A percentile compares a stretch with the other conserved stretches of the same genome.
These are phyloP conservation scores for Mesitornis unicolor DNA, from an alignment of 2,113 vertebrate species.

Conservation along the genomic window DNA sequence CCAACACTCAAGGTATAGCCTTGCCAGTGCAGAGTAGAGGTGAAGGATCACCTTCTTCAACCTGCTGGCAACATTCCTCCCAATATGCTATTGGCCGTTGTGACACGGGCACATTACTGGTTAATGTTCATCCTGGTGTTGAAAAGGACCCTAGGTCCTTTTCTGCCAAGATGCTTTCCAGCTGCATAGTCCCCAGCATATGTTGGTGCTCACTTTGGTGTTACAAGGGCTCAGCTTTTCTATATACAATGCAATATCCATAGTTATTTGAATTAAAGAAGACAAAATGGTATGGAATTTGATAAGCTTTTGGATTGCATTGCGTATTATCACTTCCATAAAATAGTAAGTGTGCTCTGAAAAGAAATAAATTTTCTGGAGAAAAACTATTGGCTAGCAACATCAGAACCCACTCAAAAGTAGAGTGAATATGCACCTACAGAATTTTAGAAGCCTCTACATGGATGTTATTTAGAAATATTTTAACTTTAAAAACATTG, in stretches of 20 bases:
- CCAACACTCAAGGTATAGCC: background rate
- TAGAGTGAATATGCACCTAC: background rate
- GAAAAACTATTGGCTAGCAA: background rate
- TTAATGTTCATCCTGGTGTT: background rate
- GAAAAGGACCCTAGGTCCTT: no score
- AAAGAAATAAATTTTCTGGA: background rate
- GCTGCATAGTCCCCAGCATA: background rate
- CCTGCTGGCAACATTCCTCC: background rate
- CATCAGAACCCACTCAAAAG: background rate
- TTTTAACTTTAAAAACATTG: background rate
- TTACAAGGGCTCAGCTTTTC: background rate
- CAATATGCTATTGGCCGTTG: background rate
- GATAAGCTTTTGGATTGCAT: background rate
- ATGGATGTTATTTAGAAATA: background rate
- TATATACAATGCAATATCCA: no score
- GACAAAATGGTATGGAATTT: background rate
- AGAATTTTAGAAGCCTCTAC: background rate
- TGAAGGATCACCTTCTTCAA: background rate
- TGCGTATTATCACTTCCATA: background rate
- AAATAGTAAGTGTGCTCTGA: background rate
- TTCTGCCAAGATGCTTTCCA: background rate
- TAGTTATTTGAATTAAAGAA: background rate
- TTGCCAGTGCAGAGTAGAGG: background rate
- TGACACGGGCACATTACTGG: no score
- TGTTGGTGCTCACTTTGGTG: background rate